These are phyloP conservation scores for Spizella passerina DNA, from an alignment of 2,797 vertebrate species.

Conservation along the genomic window DNA sequence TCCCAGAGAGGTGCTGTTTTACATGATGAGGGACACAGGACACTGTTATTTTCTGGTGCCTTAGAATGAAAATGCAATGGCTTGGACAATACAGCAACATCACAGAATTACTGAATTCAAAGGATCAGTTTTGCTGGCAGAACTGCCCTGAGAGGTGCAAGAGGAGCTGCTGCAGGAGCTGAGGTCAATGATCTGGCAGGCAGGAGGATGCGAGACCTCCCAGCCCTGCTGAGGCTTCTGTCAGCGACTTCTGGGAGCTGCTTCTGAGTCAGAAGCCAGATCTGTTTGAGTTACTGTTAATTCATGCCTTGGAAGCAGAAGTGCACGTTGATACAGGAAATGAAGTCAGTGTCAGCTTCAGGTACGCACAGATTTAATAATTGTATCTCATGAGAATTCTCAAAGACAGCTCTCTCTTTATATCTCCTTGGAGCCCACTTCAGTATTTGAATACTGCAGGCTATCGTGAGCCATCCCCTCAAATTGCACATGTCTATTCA, in stretches of 20 bases:
- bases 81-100: not conserved
- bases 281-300: not conserved
- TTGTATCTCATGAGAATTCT: not conserved
- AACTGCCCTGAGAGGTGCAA: not conserved
- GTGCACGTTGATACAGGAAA: not conserved
- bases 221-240: not conserved
- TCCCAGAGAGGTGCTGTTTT: not conserved
- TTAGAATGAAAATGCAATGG: not conserved
- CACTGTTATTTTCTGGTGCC: not conserved
- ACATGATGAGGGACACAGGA: not conserved
- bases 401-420: not conserved
- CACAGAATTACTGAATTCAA: not conserved
- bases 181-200: not conserved
- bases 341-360: not conserved
- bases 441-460: not conserved
- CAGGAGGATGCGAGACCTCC: not conserved
- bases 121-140: not conserved
- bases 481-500: not conserved
- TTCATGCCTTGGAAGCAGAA: not conserved
- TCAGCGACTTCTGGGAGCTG: not conserved
- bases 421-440: not conserved
- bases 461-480: rapidly evolving
- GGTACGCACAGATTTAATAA: not conserved
- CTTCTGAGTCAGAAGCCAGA: not conserved
- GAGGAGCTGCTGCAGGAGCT: not conserved